phyloP scores from a whole-genome alignment of 2,888 invertebrate species.

The Nowickia ferox region DNA sequence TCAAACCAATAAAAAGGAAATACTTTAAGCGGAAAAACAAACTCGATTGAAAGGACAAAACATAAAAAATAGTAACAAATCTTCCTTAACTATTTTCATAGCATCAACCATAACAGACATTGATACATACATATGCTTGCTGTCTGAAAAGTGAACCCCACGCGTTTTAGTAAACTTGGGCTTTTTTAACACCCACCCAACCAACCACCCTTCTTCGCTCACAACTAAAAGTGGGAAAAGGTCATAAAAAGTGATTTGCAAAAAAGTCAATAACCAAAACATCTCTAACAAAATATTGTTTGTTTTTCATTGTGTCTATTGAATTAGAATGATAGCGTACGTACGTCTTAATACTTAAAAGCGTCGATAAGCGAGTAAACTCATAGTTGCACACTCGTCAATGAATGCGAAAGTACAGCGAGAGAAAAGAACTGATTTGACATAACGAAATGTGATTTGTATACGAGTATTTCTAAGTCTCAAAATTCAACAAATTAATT shows the following conservation, averaged over 20 bases:
- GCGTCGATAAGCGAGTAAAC: slow-evolving; percentile 30
- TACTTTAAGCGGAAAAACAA: slow-evolving; percentile 82
- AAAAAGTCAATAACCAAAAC: slow-evolving; percentile 67
- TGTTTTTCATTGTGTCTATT: slow-evolving; percentile 46
- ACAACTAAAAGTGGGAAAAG: slow-evolving; percentile 14
- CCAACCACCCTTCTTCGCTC: slow-evolving; percentile 15
- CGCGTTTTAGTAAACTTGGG: not conserved
- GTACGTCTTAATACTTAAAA: slow-evolving; percentile 45
- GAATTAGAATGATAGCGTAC: slow-evolving; percentile 49
- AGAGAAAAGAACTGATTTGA: slow-evolving; percentile 13
- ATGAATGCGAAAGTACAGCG: slow-evolving; percentile 29
- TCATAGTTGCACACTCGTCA: slow-evolving; percentile 8
- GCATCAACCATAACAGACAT: slow-evolving; percentile 44
- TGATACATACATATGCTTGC: not conserved
- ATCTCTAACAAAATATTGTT: slow-evolving; percentile 41
- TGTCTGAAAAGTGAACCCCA: not conserved
- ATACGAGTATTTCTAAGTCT: too few relatives aligned
- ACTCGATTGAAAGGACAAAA: slow-evolving; percentile 74
- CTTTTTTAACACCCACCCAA: slow-evolving; percentile 43
- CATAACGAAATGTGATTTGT: too few relatives aligned
- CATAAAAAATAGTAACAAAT: slow-evolving; percentile 49
- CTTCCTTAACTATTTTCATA: slow-evolving; percentile 36
- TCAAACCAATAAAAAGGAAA: slow-evolving; percentile 78
- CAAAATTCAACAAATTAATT: too few relatives aligned
- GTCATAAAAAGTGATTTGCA: slow-evolving; percentile 71